Percentiles rank a stretch among this genome's conserved stretches.
phyloP scores from a whole-genome alignment of 2,888 invertebrate species.

The Pinctada fucata region DNA sequence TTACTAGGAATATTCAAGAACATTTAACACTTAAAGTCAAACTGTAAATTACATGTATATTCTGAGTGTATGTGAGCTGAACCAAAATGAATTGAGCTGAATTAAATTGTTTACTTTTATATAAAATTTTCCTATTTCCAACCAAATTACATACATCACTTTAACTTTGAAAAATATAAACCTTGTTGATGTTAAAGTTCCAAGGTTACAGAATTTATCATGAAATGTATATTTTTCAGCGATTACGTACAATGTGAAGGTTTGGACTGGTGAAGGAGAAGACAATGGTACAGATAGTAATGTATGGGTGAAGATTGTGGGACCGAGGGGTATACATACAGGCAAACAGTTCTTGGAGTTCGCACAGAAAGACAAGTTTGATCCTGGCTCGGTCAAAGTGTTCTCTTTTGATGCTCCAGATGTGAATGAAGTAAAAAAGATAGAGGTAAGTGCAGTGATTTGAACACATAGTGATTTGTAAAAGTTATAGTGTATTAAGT shows the following conservation, averaged over 20 bases:
- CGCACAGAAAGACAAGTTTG: conserved; percentile 70
- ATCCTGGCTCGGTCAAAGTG: conserved; percentile 73
- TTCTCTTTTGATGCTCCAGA: conserved; percentile 76
- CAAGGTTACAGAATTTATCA: too few relatives aligned
- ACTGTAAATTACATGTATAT: too few relatives aligned
- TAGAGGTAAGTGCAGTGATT: conserved; percentile 66
- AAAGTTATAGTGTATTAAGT: neutral
- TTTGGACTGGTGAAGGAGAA: conserved; percentile 73
- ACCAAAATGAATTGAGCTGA: too few relatives aligned
- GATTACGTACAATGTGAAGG: conserved; percentile 75
- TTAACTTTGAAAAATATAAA: too few relatives aligned
- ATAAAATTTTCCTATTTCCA: too few relatives aligned
- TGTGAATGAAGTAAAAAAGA: conserved; percentile 72
- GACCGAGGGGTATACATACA: conserved; percentile 69
- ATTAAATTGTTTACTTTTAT: too few relatives aligned
- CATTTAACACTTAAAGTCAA: too few relatives aligned
- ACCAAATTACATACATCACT: too few relatives aligned
- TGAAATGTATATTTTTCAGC: conserved; percentile 55
- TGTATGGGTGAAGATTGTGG: conserved; percentile 73
- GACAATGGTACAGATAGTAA: conserved; percentile 74
- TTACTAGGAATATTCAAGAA: too few relatives aligned
- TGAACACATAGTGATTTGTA: neutral
- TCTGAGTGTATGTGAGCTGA: too few relatives aligned
- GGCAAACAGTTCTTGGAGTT: conserved; percentile 71
- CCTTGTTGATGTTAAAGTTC: too few relatives aligned